These are phyloP conservation scores for Trinectes maculatus DNA, from an alignment of 2,113 vertebrate genomes.

Conservation along the genomic window DNA sequence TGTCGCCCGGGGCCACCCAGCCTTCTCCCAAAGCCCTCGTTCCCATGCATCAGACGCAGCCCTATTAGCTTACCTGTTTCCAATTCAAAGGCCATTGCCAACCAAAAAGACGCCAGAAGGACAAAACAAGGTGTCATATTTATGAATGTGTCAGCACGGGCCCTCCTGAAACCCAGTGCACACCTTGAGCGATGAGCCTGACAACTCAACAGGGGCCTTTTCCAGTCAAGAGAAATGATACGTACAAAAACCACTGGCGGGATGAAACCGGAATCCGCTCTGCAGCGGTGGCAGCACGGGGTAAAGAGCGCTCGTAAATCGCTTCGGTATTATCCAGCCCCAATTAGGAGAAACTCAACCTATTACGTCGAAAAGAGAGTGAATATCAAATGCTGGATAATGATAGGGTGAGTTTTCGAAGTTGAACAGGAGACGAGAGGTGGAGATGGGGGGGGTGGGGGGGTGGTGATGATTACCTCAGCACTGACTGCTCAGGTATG, in stretches of 20 bases:
- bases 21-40: conserved; percentile 76
- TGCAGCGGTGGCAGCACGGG: conserved; percentile 16
- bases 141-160: conserved; percentile 83
- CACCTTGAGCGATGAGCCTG: conserved; percentile 80
- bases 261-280: conserved; percentile 75
- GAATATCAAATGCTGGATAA: conserved; percentile 76
- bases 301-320: conserved; percentile 64
- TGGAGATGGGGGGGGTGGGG: conserved; percentile 11
- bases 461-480: conserved; percentile 60
- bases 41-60: conserved; percentile 84
- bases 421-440: conserved; percentile 42
- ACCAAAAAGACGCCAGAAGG: conserved; percentile 84
- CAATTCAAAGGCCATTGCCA: conserved; percentile 84
- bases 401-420: conserved; percentile 67
- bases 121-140: conserved; percentile 89
- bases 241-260: conserved; percentile 69
- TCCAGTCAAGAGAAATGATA: conserved; percentile 79
- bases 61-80: conserved; percentile 87
- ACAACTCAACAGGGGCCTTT: conserved; percentile 79
- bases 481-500: conserved; percentile 53
- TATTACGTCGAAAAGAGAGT: conserved; percentile 61
- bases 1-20: conserved; percentile 78
- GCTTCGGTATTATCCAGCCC: conserved; percentile 68
- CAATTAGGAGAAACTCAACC: conserved; percentile 81
- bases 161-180: conserved; percentile 70